Evolutionary conservation across 2,888 invertebrate species (phyloP), one percentile per base, ranked within the genome.

Genomic region (Dorcus hopei): DNA sequence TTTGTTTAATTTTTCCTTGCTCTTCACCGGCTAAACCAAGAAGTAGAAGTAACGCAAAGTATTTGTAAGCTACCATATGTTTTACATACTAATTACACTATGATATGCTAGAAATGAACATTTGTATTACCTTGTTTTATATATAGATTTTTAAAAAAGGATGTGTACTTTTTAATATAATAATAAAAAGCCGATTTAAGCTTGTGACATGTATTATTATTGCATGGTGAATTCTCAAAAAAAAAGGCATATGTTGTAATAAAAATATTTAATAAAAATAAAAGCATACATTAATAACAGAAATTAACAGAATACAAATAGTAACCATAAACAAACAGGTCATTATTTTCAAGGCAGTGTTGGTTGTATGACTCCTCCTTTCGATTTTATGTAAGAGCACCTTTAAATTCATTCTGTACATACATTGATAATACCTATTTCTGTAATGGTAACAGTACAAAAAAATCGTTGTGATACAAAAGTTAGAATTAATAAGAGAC

Each of bases 261-360:
- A 45, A 45, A 45, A 45, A 11, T 45, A 45, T 45, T 45, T 45
- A 45, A 45, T 45, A 45, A 45, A 19, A 45, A 45, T 45, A 45
- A 45, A 45, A 45, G 14, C 45, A 45, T 45, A 45, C 45, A 45
- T 45, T 23, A 19, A 45, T 45, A 45, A 45, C 45, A 45, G 23
- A 45, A 9, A 45, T 45, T 23, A 45, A 45, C 45, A 45, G 9
- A 45, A 45, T 45, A 45, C 19, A 45, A 9, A 11, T 45, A 45
- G 11, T 19, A 45, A 16, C 26, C 26, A 33, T 33, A 33, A 6
- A 33, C 26, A 33, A 33, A 33, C 26, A 33, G 26, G 26, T 33
- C 26, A 33, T 33, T 7, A 33, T 33, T 33, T 33, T 6, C 26
- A 33, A 33, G 26, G 26, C 26, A 33, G 26, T 33, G 26, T 33